phyloP scores from a whole-genome alignment of 2,113 vertebrate species.

The Tachuris rubrigastra region DNA sequence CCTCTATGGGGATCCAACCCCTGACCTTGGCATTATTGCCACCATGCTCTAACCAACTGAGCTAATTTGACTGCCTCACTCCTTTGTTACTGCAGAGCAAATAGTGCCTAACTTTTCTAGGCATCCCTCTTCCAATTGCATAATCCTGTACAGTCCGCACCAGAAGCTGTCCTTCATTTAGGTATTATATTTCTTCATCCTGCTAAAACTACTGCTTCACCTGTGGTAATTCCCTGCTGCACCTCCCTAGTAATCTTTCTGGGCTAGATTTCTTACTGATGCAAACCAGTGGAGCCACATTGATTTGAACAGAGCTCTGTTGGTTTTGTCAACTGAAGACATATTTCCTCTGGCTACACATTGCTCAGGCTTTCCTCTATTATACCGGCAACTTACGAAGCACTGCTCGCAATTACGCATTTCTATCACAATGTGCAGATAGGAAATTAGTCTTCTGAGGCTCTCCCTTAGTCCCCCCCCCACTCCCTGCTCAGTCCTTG shows the following conservation, averaged over 20 bases:
- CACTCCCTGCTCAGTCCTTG: not conserved
- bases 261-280: not conserved
- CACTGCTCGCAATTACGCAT: conserved; percentile 10
- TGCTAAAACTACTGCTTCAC: not conserved
- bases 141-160: not conserved
- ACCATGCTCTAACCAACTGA: not conserved
- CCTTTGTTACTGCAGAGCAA: not conserved
- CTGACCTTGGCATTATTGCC: not conserved
- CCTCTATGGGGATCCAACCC: not conserved
- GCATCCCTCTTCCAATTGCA: not conserved
- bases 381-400: not conserved
- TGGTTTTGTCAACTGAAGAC: not conserved
- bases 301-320: not conserved
- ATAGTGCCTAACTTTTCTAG: not conserved
- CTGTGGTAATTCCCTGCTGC: not conserved
- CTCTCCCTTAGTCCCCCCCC: not conserved
- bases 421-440: conserved; percentile 10
- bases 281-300: not conserved
- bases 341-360: not conserved
- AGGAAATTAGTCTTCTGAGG: conserved; percentile 36
- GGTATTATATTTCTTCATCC: not conserved
- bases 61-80: not conserved
- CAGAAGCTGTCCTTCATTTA: not conserved
- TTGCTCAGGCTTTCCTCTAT: not conserved
- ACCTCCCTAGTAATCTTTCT: not conserved